A percentile compares a stretch with the other conserved stretches of the same genome.
phyloP scores from a whole-genome alignment of 2,113 vertebrate genomes.

The Notarius lentiginosus region DNA sequence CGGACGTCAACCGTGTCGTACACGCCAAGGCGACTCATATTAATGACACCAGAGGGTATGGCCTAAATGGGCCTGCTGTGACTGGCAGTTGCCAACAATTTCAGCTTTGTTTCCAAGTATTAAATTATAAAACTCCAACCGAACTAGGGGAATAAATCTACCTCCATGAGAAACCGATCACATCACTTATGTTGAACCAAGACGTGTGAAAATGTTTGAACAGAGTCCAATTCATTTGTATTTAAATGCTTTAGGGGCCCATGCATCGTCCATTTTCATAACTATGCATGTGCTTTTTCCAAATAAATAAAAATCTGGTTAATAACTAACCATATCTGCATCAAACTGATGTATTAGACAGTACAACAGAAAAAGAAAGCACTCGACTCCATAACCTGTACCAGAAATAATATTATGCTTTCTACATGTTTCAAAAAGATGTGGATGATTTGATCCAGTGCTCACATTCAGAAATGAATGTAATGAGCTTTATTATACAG shows the following conservation, averaged over 20 bases:
- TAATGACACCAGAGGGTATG: neutral
- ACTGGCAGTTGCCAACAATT: conserved; percentile 19
- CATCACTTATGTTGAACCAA: neutral
- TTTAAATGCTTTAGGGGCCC: neutral
- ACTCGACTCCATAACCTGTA: neutral
- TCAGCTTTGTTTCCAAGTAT: neutral
- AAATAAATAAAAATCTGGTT: neutral
- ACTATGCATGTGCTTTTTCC: neutral
- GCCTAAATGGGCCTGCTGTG: neutral
- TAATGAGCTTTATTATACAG: too few relatives aligned
- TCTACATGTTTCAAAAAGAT: neutral
- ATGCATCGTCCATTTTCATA: neutral
- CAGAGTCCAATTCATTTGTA: neutral
- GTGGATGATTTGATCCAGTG: neutral
- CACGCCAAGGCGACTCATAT: neutral
- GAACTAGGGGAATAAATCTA: neutral
- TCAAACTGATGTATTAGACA: neutral
- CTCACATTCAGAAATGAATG: neutral
- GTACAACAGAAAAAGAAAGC: neutral
- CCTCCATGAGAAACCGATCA: neutral
- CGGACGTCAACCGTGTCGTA: neutral
- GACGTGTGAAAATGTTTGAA: neutral
- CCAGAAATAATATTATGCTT: neutral
- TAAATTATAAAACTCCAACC: conserved; percentile 30
- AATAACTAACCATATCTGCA: neutral